A percentile compares a stretch with the other conserved stretches of the same genome.
Evolutionary conservation across 2,797 vertebrate species (phyloP).

Genomic region (Arnoldichthys spilopterus): DNA sequence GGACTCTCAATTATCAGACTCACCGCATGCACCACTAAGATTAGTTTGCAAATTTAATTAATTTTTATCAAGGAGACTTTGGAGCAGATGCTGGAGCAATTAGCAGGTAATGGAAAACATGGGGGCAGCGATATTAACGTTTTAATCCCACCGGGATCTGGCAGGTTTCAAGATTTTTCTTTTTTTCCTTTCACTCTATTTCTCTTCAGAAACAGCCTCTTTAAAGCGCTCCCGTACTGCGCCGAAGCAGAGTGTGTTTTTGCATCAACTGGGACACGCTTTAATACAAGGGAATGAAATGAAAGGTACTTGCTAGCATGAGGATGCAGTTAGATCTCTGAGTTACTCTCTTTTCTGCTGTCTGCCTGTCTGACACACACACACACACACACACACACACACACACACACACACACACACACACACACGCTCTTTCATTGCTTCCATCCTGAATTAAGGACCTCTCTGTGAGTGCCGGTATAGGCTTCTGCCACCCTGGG

Average conservation of each 20-base stretch:
- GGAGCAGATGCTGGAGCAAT: constrained; percentile 82
- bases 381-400: constrained; percentile 9
- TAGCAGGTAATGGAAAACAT: constrained; percentile 82
- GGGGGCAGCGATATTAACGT: constrained; percentile 77
- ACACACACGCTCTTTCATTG: too few species aligned
- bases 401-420: too few species aligned
- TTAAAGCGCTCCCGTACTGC: constrained; percentile 2
- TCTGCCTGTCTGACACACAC: not conserved
- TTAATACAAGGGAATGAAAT: not conserved
- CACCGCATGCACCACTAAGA: constrained; percentile 77
- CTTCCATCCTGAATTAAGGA: too few species aligned
- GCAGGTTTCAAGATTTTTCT: constrained; percentile 69
- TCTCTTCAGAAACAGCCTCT: constrained; percentile 18
- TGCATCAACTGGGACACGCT: not conserved
- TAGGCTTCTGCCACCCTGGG: too few species aligned
- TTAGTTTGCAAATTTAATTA: constrained; percentile 85
- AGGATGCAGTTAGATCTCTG: not conserved
- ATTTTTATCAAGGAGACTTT: constrained; percentile 83
- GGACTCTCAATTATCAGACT: constrained; percentile 75
- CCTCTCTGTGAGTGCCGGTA: too few species aligned
- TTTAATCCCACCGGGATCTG: constrained; percentile 76
- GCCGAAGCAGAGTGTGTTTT: not conserved
- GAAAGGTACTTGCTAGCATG: not conserved
- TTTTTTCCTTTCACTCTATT: not conserved
- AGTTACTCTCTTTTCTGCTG: not conserved